These are phyloP conservation scores for Poecile atricapillus DNA, from an alignment of 2,113 vertebrate species.

Conservation along the genomic window DNA sequence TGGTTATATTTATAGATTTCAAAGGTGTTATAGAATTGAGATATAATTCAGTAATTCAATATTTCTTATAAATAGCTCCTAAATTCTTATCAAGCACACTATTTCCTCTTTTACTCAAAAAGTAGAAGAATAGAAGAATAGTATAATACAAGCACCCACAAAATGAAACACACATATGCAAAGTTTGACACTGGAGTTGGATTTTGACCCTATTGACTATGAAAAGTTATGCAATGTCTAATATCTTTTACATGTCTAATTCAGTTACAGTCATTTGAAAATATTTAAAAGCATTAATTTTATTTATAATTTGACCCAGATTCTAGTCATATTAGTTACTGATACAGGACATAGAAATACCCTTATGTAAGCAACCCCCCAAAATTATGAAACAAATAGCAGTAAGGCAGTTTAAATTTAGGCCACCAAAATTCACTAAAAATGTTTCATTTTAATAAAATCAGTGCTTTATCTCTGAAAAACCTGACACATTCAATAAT, in stretches of 20 bases:
- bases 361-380: not conserved
- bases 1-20: not conserved
- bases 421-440: rapidly evolving
- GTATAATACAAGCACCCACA: not conserved
- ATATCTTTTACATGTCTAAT: not conserved
- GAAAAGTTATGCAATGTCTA: not conserved
- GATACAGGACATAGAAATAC: not conserved
- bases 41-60: not conserved
- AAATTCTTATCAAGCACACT: not conserved
- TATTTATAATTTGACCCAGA: not conserved
- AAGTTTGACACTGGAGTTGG: not conserved
- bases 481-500: not conserved
- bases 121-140: not conserved
- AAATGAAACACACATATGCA: not conserved
- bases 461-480: not conserved
- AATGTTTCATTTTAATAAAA: not conserved
- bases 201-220: not conserved
- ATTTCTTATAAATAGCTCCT: not conserved
- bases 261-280: not conserved
- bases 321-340: not conserved
- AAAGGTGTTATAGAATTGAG: not conserved
- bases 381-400: not conserved
- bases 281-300: not conserved
- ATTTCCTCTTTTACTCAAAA: not conserved
- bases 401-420: not conserved